Evolutionary conservation across 1,140 invertebrate genomes (phyloP).

Genomic region (Papilio helenus): DNA sequence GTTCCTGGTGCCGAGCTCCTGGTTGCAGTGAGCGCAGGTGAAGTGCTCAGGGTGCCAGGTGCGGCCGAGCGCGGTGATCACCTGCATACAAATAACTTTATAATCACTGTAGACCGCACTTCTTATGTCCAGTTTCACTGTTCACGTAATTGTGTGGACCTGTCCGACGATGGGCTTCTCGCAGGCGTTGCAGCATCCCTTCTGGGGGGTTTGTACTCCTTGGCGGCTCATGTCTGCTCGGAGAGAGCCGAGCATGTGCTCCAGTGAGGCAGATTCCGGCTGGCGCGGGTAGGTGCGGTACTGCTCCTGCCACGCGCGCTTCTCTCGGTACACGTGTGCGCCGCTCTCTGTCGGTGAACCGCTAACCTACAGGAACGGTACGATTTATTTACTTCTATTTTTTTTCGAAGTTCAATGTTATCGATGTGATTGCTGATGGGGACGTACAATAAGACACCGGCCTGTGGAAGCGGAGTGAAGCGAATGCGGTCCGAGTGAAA

Average conservation of each 20-base stretch:
- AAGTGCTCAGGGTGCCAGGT: slow-evolving; percentile 99
- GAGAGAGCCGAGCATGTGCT: slow-evolving; percentile 86
- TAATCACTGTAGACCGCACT: slow-evolving; percentile 33
- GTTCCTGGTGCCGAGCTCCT: slow-evolving; percentile 97
- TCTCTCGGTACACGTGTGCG: slow-evolving; percentile 74
- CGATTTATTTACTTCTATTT: slow-evolving; percentile 32
- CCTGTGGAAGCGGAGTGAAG: slow-evolving; percentile 66
- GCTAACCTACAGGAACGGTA: slow-evolving; percentile 64
- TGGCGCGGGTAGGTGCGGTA: slow-evolving; percentile 77
- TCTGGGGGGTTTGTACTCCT: slow-evolving; percentile 98
- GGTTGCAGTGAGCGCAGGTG: slow-evolving; percentile 97
- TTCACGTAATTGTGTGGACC: slow-evolving; percentile 81
- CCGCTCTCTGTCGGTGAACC: slow-evolving; percentile 66
- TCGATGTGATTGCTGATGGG: slow-evolving; percentile 22
- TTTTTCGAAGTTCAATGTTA: slow-evolving; percentile 29
- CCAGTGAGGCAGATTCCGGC: slow-evolving; percentile 78
- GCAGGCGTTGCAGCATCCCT: slow-evolving; percentile 98
- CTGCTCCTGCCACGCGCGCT: slow-evolving; percentile 77
- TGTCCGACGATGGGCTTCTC: slow-evolving; percentile 99
- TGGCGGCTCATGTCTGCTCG: slow-evolving; percentile 98
- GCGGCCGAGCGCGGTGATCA: slow-evolving; percentile 97
- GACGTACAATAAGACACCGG: slow-evolving; percentile 71
- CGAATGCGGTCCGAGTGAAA: slow-evolving; percentile 79
- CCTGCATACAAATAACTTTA: slow-evolving; percentile 77
- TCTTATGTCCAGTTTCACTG: slow-evolving; percentile 1